A percentile compares a stretch with the other conserved stretches of the same genome.
These are phyloP conservation scores for Microctonus aethiopoides DNA, from an alignment of 2,888 invertebrate species.

Conservation along the genomic window DNA sequence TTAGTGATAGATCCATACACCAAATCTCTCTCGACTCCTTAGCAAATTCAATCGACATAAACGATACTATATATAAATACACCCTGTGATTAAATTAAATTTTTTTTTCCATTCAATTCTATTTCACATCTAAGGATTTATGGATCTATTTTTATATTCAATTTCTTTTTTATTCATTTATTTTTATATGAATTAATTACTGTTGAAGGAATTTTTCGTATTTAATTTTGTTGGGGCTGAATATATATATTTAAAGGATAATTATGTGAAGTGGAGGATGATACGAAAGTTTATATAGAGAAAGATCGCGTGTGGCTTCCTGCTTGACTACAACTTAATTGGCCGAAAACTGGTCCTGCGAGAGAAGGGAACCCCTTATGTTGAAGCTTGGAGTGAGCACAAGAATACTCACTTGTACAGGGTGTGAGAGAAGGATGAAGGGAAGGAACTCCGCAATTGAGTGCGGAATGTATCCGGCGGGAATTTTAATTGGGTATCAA, in stretches of 20 bases:
- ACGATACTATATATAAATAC: neutral
- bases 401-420: slow-evolving; percentile 17
- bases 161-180: neutral
- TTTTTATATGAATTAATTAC: neutral
- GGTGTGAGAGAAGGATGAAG: slow-evolving; percentile 37
- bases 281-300: no score
- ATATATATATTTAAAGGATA: slow-evolving; percentile 9
- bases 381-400: neutral
- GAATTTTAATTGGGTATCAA: slow-evolving; percentile 60
- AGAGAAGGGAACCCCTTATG: slow-evolving; percentile 21
- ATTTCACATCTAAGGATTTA: neutral
- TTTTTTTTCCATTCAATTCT: neutral
- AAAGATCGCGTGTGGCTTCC: slow-evolving; percentile 36
- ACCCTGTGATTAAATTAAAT: neutral
- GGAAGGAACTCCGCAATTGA: slow-evolving; percentile 9
- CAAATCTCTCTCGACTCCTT: slow-evolving; percentile 18
- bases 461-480: slow-evolving; percentile 30
- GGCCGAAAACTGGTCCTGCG: slow-evolving; percentile 58
- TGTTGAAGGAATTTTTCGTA: neutral
- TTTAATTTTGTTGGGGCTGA: slow-evolving; percentile 9
- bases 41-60: neutral
- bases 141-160: neutral
- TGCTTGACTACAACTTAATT: slow-evolving; percentile 62
- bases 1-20: slow-evolving; percentile 9
- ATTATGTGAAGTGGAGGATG: slow-evolving; percentile 27